Base-by-base conservation (phyloP, 2,888 invertebrate species). In the Melinaea marsaeus region DNA sequence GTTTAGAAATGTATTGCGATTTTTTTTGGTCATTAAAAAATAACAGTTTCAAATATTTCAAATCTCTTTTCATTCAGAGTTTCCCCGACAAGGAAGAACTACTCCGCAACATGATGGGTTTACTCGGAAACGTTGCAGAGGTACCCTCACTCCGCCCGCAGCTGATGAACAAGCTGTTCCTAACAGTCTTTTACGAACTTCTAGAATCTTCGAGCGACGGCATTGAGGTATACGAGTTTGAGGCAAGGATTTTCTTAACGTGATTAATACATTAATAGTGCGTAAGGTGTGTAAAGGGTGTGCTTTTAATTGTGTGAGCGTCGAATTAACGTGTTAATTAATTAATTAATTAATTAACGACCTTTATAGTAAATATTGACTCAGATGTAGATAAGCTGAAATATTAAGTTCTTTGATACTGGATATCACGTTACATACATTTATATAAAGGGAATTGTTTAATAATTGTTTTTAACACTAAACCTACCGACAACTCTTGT, bases 21-120 rank as follows among this genome's bases (percentile, higher is more conserved):
- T 22, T 22, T 22, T 22, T n/a, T n/a, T n/a, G n/a, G 22, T 22
- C 11, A 13, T 58, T 61, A 35, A 57, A 32, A 45, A 22, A 45
- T 33, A 22, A 42, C 48, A 13, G 57, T 13, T 33, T 37, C 63
- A 66, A 22, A 22, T 22, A 0, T 47, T 13, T 35, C 11, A 46
- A 13, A 48, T 7, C 57, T 42, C 22, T 48, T 47, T 46, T 64
- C 22, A 22, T 58, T 2, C 82, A 98, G 97, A 93, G 92, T 77
- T 98, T 98, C 85, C 95, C 96, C 0, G 94, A 96, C 72, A 96
- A 96, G 78, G 96, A 96, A 68, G 98, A 98, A 80, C 85, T 99
- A 54, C 91, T 99, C 57, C 92, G 99, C 57, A 99, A 99, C 83
- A 99, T 99, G 99, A 98, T 99, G 98, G 99, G 99, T 1, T 88